Base-by-base conservation (phyloP, 2,888 invertebrate species). In the Machimus atricapillus region DNA sequence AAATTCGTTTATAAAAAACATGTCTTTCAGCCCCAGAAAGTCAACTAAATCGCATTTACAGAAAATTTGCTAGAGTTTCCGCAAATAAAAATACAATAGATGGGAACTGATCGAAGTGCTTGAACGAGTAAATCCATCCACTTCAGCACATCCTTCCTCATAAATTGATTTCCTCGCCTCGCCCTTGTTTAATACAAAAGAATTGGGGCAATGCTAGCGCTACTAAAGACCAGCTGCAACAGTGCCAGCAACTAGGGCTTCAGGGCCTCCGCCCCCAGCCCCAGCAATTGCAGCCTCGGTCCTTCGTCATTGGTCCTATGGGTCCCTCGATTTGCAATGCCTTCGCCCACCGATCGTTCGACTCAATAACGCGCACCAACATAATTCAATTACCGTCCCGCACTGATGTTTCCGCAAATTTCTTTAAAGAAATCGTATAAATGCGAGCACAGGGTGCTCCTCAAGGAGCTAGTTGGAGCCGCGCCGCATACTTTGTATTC, bases 321-420 rank as follows among this genome's bases (percentile, higher is more conserved):
- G 7, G 19, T 1, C n/a, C 6, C 16, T 19, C 52, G 1, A 66
- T 8, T 12, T 12, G 3, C 23, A 66, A 12, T 27, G 12, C 23
- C 66, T 27, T 27, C 12, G 27, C 27, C 66, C 66, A 12, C 12
- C 66, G 66, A 27, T 19, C 2, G 66, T 66, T 19, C 66, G 27
- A 23, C 66, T 23, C 23, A 66, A 66, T 66, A 66, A 66, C 19
- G 66, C 66, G n/a, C 12, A 12, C 66, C 8, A 27, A 66, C 66
- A 56, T 82, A 82, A 82, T 82, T 82, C 82, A 82, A 82, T 82
- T 82, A 82, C 58, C 56, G 23, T 58, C 34, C 58, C 37, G 52
- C 46, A 56, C 34, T 82, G 82, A 82, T 82, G 82, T 82, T 82
- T 58, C 82, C 40, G 37, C 82, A 82, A 82, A 58, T 82, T 82